Conservation (phyloP, 2,113 vertebrate genomes). For the Bufo gargarizans region DNA sequence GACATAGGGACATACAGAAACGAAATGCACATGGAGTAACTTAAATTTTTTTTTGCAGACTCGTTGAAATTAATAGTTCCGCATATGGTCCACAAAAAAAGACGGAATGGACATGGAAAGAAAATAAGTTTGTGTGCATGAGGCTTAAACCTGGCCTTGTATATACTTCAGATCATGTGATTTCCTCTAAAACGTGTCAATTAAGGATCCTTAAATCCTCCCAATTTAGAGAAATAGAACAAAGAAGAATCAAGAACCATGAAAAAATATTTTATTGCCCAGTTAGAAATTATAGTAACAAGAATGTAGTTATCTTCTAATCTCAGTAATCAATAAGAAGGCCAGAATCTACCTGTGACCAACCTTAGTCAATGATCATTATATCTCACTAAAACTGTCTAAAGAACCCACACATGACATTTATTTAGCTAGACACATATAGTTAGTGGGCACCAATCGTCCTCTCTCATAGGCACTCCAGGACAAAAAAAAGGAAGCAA, state of each 20-base stretch:
- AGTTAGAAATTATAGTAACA: not conserved
- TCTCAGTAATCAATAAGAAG: not conserved
- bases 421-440: not conserved
- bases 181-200: not conserved
- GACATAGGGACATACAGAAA: no score
- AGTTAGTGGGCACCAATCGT: constrained; percentile 29
- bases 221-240: no score
- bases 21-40: no score
- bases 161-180: no score
- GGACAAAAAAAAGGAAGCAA: constrained; percentile 50
- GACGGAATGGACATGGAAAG: no score
- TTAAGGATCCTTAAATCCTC: no score
- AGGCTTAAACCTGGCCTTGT: no score
- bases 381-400: not conserved
- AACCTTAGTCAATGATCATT: not conserved
- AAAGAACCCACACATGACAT: not conserved
- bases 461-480: not conserved
- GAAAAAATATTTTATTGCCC: not conserved
- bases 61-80: no score
- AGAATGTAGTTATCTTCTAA: not conserved
- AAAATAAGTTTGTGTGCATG: no score
- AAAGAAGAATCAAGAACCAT: not conserved
- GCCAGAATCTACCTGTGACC: not conserved
- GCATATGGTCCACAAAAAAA: no score
- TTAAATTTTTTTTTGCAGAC: no score